Evolutionary conservation across 1,140 invertebrate species (phyloP).

Genomic region (Pseudomyrmex cubaensis): DNA sequence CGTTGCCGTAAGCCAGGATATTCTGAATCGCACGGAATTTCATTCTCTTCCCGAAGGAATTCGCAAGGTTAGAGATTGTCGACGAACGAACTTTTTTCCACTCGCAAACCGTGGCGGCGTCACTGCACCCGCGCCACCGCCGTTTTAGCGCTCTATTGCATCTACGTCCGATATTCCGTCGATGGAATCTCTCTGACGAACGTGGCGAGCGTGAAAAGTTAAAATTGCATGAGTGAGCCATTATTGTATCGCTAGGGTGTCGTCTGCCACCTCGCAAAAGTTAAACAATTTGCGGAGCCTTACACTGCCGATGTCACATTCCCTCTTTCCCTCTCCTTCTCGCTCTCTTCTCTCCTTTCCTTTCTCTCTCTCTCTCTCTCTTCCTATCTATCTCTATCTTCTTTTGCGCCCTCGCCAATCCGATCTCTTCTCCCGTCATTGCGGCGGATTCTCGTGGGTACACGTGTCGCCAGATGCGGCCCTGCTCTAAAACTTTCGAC

Average conservation of each 20-base stretch:
- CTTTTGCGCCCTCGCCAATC: constrained; percentile 36
- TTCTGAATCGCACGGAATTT: constrained; percentile 70
- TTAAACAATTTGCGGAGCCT: constrained; percentile 78
- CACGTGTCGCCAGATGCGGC: constrained; percentile 66
- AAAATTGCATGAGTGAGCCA: constrained; percentile 77
- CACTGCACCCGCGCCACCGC: constrained; percentile 36
- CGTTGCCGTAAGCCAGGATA: constrained; percentile 45
- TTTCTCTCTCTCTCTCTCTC: constrained; percentile 10
- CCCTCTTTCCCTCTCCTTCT: neutral
- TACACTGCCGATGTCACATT: constrained; percentile 58
- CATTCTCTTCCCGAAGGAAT: constrained; percentile 67
- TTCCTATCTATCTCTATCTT: constrained; percentile 17
- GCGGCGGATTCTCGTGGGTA: constrained; percentile 60
- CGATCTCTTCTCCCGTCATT: constrained; percentile 44
- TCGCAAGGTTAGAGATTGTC: constrained; percentile 64
- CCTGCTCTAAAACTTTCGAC: constrained; percentile 72
- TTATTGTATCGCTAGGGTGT: constrained; percentile 77
- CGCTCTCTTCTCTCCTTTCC: constrained; percentile 4
- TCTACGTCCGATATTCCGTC: constrained; percentile 68
- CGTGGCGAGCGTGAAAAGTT: constrained; percentile 74
- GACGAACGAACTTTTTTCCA: constrained; percentile 66
- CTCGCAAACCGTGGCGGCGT: constrained; percentile 23
- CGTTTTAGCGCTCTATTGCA: constrained; percentile 73
- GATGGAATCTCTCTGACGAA: constrained; percentile 69
- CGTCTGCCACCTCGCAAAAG: constrained; percentile 70